A percentile compares a stretch with the other conserved stretches of the same genome.
phyloP scores from a whole-genome alignment of 2,113 vertebrate species.

The Coryphaenoides rupestris region DNA sequence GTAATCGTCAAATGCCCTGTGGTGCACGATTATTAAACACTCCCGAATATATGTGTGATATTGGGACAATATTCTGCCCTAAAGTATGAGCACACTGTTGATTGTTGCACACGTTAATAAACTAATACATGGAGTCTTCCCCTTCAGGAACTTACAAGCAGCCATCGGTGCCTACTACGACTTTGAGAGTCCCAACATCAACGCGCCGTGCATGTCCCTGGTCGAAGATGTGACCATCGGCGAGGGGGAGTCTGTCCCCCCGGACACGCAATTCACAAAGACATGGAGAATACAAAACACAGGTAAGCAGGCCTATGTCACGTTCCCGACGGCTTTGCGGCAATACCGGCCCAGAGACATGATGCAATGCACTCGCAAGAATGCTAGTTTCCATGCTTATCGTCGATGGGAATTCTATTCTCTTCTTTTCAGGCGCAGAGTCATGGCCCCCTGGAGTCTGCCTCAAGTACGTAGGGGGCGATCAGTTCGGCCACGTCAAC shows the following conservation, averaged over 20 bases:
- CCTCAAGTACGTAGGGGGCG: constrained; percentile 96
- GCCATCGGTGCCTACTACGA: constrained; percentile 98
- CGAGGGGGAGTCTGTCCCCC: constrained; percentile 94
- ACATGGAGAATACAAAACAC: constrained; percentile 99
- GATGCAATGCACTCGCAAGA: neutral
- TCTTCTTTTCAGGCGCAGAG: constrained; percentile 81
- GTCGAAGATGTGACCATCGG: constrained; percentile 98
- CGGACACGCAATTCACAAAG: constrained; percentile 95
- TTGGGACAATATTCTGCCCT: too few relatives aligned
- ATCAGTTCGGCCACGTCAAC: constrained; percentile 97
- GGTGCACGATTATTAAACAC: too few relatives aligned
- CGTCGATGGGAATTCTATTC: too few relatives aligned
- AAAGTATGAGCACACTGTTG: too few relatives aligned
- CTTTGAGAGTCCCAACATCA: constrained; percentile 98
- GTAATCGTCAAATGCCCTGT: too few relatives aligned
- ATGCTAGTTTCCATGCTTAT: too few relatives aligned
- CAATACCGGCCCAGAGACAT: neutral
- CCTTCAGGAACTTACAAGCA: constrained; percentile 92
- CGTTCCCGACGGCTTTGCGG: neutral
- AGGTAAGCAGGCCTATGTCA: constrained; percentile 67
- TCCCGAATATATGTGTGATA: too few relatives aligned
- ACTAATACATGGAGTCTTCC: constrained; percentile 12
- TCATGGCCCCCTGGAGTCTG: constrained; percentile 96
- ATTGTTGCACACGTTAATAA: too few relatives aligned
- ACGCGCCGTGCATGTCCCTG: constrained; percentile 94